Conservation (phyloP, 2,888 invertebrate species). For the Trachelus iudaicus region DNA sequence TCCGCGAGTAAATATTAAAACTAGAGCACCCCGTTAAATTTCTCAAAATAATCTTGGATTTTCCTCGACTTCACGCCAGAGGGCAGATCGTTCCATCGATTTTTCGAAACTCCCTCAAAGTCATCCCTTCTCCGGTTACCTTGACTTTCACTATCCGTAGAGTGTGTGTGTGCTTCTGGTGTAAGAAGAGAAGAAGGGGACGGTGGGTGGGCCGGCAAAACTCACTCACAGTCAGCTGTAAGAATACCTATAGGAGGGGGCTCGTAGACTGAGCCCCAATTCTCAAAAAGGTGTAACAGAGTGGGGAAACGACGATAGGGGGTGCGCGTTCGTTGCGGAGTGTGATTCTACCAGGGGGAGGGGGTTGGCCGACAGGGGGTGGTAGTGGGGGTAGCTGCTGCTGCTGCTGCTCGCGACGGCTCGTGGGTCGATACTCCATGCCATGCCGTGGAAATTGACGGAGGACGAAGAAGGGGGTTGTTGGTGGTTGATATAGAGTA, state of each 20-base stretch:
- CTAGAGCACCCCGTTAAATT: background rate
- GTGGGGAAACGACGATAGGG: background rate
- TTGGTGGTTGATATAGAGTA: background rate
- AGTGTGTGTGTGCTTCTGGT: background rate
- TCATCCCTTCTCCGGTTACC: slow-evolving; percentile 65
- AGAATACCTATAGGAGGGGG: background rate
- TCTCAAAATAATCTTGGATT: background rate
- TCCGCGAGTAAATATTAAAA: background rate
- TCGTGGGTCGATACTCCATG: slow-evolving; percentile 44
- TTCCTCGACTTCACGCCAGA: background rate
- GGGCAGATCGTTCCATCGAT: background rate
- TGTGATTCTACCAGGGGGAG: background rate
- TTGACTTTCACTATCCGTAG: background rate
- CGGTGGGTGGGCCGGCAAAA: background rate
- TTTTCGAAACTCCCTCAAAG: slow-evolving; percentile 43
- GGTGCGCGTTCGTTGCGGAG: background rate
- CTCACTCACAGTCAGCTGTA: background rate
- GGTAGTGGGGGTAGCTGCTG: slow-evolving; percentile 32
- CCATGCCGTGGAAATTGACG: background rate
- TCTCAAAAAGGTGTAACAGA: background rate
- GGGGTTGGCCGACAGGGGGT: background rate
- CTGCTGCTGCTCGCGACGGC: slow-evolving; percentile 40
- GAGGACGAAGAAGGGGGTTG: background rate
- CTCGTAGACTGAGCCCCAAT: background rate
- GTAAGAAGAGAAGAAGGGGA: background rate